A percentile compares a stretch with the other conserved stretches of the same genome.
These are phyloP conservation scores for Gobio occitaniae DNA, from an alignment of 2,797 vertebrate species.

Conservation along the genomic window DNA sequence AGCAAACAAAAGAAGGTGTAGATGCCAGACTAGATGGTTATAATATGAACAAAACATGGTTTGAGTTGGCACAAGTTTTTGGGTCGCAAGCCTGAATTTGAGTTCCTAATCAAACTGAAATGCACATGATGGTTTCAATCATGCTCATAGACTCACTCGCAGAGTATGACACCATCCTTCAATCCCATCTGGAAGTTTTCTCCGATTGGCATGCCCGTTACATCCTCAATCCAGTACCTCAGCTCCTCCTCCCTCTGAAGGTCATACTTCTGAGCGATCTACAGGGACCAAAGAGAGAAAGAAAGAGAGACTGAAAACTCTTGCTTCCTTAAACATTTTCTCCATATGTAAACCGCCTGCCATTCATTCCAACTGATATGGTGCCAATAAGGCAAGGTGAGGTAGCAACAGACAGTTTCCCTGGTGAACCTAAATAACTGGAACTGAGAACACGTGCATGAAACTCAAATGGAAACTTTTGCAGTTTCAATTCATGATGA, in stretches of 20 bases:
- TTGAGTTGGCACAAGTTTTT: neutral
- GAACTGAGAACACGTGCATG: neutral
- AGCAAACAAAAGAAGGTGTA: neutral
- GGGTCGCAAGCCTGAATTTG: neutral
- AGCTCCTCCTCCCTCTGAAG: slow-evolving; percentile 87
- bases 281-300: slow-evolving; percentile 31
- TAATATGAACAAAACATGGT: neutral
- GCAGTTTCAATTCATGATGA: slow-evolving; percentile 22
- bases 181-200: slow-evolving; percentile 85
- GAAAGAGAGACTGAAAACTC: neutral
- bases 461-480: neutral
- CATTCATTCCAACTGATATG: neutral
- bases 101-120: neutral
- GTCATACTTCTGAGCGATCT: slow-evolving; percentile 90
- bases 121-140: neutral
- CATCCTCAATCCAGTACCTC: slow-evolving; percentile 88
- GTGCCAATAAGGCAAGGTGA: neutral
- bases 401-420: neutral
- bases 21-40: neutral
- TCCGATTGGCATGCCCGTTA: slow-evolving; percentile 85
- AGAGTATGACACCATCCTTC: slow-evolving; percentile 87
- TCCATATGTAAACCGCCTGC: slow-evolving; percentile 3
- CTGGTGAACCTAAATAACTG: neutral
- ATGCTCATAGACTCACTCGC: slow-evolving; percentile 79
- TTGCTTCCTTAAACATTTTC: neutral